These are phyloP conservation scores for Scelioninae gen. 2 DNA, from an alignment of 2,888 invertebrate species.

Conservation along the genomic window DNA sequence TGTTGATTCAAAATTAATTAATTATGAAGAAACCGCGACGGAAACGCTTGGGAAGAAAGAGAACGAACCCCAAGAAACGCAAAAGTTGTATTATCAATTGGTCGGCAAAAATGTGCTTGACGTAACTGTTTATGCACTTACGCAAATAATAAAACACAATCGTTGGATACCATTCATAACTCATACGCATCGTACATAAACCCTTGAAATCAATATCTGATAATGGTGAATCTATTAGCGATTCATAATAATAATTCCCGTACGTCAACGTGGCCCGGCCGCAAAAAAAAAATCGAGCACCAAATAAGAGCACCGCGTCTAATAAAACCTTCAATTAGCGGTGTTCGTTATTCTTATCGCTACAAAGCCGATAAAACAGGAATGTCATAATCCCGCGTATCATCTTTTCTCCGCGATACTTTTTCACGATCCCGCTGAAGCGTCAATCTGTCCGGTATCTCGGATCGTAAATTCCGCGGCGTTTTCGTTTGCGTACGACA, in stretches of 20 bases:
- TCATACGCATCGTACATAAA: not conserved
- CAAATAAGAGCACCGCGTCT: conserved; percentile 28
- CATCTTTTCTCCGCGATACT: conserved; percentile 50
- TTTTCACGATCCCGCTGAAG: conserved; percentile 45
- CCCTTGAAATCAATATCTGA: conserved; percentile 5
- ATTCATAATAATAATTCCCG: conserved; percentile 29
- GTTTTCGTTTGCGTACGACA: conserved; percentile 59
- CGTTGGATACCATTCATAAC: not conserved
- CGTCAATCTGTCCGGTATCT: conserved; percentile 57
- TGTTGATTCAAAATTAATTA: conserved; percentile 42
- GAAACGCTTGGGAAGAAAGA: conserved; percentile 7
- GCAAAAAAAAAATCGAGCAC: conserved; percentile 12
- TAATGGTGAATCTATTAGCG: conserved; percentile 13
- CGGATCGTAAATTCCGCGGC: conserved; percentile 58
- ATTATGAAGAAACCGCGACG: conserved; percentile 27
- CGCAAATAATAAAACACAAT: not conserved
- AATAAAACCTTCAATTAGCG: conserved; percentile 51
- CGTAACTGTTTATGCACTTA: not conserved
- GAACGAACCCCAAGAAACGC: not conserved
- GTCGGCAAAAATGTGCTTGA: not conserved
- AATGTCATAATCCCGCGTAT: conserved; percentile 58
- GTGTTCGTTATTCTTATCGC: conserved; percentile 54
- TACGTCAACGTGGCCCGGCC: conserved; percentile 10
- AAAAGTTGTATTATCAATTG: too few relatives aligned
- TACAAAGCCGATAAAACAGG: conserved; percentile 50